phyloP scores from a whole-genome alignment of 2,797 vertebrate genomes.

The Parambassis ranga region DNA sequence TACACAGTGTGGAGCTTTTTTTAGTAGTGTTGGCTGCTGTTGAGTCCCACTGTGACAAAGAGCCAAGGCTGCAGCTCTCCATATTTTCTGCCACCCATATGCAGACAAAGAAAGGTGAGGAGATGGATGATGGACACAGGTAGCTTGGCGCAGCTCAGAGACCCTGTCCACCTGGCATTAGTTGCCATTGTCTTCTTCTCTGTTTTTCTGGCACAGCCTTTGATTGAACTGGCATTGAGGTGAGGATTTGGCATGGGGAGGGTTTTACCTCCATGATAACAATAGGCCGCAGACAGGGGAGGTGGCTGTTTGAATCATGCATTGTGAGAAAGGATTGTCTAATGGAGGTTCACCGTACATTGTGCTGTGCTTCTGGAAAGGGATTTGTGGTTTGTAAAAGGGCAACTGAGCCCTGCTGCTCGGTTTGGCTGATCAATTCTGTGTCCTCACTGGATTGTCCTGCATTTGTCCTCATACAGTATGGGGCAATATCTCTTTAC shows the following conservation, averaged over 20 bases:
- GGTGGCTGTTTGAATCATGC: constrained; percentile 40
- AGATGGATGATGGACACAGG: constrained; percentile 62
- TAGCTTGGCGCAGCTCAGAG: constrained; percentile 56
- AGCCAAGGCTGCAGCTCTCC: constrained; percentile 64
- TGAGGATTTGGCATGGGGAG: constrained; percentile 61
- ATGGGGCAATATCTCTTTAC: constrained; percentile 34
- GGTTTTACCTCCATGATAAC: constrained; percentile 65
- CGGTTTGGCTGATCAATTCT: constrained; percentile 55
- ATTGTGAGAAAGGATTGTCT: constrained; percentile 65
- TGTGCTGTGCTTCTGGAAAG: constrained; percentile 54
- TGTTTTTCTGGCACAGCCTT: constrained; percentile 58
- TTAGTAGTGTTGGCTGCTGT: constrained; percentile 52
- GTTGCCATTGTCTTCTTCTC: constrained; percentile 62
- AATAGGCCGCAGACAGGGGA: constrained; percentile 57
- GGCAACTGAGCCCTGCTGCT: constrained; percentile 50
- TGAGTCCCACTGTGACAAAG: constrained; percentile 56
- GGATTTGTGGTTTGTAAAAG: constrained; percentile 65
- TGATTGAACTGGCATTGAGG: constrained; percentile 69
- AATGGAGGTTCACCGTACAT: constrained; percentile 60
- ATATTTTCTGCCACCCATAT: constrained; percentile 44
- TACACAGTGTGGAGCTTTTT: constrained; percentile 53
- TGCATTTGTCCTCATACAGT: constrained; percentile 29
- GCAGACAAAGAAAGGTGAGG: constrained; percentile 63
- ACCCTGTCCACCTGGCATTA: constrained; percentile 63
- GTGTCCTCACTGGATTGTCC: constrained; percentile 40